Conservation (phyloP, 1,140 invertebrate genomes). For the Cotesia typhae region DNA sequence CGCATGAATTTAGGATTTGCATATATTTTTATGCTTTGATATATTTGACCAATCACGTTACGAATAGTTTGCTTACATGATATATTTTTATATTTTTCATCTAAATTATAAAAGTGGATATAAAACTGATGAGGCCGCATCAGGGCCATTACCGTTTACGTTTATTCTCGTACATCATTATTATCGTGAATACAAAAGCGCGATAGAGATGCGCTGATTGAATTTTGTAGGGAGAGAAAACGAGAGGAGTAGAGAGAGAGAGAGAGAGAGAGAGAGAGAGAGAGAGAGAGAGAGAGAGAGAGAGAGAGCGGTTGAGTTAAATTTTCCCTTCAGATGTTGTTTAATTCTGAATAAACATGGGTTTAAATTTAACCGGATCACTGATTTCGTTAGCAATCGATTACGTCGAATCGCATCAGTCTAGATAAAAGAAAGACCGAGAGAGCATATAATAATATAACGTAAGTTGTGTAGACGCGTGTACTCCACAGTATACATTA, state of each 20-base stretch:
- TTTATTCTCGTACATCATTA: conserved; percentile 35
- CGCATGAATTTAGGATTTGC: too few relatives aligned
- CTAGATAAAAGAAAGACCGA: too few relatives aligned
- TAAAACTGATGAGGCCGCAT: conserved; percentile 3
- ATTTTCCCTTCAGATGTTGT: not conserved
- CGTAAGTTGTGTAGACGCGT: too few relatives aligned
- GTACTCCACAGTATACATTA: too few relatives aligned
- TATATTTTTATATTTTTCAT: too few relatives aligned
- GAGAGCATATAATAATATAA: too few relatives aligned
- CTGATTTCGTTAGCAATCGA: conserved; percentile 43
- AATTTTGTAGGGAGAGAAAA: not conserved
- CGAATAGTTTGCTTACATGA: too few relatives aligned
- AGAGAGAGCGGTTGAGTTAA: too few relatives aligned
- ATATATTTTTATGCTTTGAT: too few relatives aligned
- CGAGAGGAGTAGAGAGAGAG: not conserved
- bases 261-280: too few relatives aligned
- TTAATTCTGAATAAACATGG: conserved; percentile 35
- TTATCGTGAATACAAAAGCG: conserved; percentile 35
- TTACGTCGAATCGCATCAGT: conserved; percentile 33
- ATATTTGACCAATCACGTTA: too few relatives aligned
- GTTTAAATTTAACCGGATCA: conserved; percentile 41
- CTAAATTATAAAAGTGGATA: too few relatives aligned
- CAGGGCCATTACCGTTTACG: conserved; percentile 16
- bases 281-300: not conserved
- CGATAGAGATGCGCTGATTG: not conserved